Evolutionary conservation across 2,888 invertebrate species (phyloP), one percentile per base, ranked within the genome.

Genomic region (Sarcophaga subvicina): DNA sequence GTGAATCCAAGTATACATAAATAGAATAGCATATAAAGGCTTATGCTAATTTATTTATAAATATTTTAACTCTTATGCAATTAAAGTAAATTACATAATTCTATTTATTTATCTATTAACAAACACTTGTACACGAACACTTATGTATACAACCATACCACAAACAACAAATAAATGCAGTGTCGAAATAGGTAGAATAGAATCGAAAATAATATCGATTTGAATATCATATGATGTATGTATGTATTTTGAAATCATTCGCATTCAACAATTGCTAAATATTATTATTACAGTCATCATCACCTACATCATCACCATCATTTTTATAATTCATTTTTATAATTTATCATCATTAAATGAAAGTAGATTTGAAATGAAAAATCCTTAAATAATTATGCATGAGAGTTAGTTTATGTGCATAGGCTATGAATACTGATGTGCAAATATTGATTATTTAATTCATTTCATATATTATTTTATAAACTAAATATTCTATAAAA

Each of bases 31-130:
- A 6, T n/a, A 17, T 6, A 64, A 63, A 54, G 63, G 75, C 75
- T 81, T 75, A 81, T 81, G 81, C 63, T 69, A 75, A 81, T 81
- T 62, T 37, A 69, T 45, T 66, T 67, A 54, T 75, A 67, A 75
- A 69, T 63, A 75, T 60, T 75, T 75, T 17, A 75, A 17, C 62
- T 25, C 75, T 27, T 63, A 63, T 70, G 27, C 66, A 73, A 47
- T 80, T 79, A 70, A 17, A 71, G 47, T 63, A 70, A 79, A 73
- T 73, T 73, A 66, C 10, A 45, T 62, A 70, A 47, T 78, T 78
- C 8, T 37, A 37, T 76, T 76, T 54, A 63, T 37, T 37, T 37
- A 37, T 37, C 8, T 37, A 37, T 71, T n/a, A 71, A 69, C 47
- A 69, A 78, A 78, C 78, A 59, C 54, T 80, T 54, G 20, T 2